A percentile compares a stretch with the other conserved stretches of the same genome.
These are phyloP conservation scores for Tenthredo livida DNA, from an alignment of 2,888 invertebrate genomes.

Conservation along the genomic window DNA sequence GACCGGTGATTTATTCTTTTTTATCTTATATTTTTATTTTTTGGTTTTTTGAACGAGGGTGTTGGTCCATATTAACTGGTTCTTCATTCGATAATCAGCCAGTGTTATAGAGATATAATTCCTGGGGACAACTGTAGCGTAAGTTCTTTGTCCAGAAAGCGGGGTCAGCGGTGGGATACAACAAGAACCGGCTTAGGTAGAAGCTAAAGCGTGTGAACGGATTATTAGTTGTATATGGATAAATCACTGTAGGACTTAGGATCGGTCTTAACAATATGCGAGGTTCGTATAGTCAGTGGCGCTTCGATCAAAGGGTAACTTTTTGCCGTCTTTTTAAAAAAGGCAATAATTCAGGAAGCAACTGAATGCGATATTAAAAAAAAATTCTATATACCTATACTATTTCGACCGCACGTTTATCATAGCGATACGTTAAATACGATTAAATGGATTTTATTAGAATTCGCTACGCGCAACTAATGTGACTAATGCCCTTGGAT, in stretches of 20 bases:
- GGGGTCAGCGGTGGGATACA: constrained; percentile 5
- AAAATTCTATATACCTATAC: not conserved
- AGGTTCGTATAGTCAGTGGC: constrained; percentile 36
- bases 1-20: not conserved
- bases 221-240: constrained; percentile 52
- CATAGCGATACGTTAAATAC: constrained; percentile 25
- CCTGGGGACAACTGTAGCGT: constrained; percentile 53
- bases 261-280: constrained; percentile 33
- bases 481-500: constrained; percentile 16
- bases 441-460: constrained; percentile 41
- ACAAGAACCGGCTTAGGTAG: constrained; percentile 42
- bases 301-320: constrained; percentile 46
- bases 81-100: constrained; percentile 43
- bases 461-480: constrained; percentile 43
- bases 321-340: not conserved
- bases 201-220: constrained; percentile 53
- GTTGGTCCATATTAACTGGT: not conserved
- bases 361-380: constrained; percentile 41
- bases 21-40: not conserved
- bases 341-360: constrained; percentile 47
- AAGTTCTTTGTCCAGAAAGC: constrained; percentile 49
- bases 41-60: not conserved
- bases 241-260: constrained; percentile 51
- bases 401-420: constrained; percentile 8
- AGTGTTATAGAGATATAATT: constrained; percentile 53